Percentiles rank a stretch among this genome's conserved stretches.
phyloP scores from a whole-genome alignment of 2,797 vertebrate genomes.

The Chloroceryle amazona region DNA sequence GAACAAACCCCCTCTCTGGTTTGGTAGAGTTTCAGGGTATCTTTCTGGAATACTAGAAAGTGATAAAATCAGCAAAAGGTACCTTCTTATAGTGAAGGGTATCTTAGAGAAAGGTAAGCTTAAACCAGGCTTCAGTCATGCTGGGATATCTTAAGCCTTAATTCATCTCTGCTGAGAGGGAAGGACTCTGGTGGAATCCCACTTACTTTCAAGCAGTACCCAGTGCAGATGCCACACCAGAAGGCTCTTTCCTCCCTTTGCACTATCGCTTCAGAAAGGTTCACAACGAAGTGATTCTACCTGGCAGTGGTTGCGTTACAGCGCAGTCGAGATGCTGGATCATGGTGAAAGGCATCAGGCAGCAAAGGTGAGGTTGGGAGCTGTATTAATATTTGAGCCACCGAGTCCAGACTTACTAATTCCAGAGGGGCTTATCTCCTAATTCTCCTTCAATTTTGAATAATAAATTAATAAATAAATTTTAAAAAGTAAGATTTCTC shows the following conservation, averaged over 20 bases:
- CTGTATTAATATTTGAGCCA: background rate
- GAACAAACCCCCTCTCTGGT: background rate
- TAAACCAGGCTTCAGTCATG: background rate
- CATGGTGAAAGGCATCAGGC: background rate
- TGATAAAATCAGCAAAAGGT: background rate
- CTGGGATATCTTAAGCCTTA: background rate
- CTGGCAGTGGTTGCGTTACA: background rate
- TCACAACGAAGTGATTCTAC: background rate
- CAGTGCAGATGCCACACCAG: background rate
- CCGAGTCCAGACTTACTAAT: background rate
- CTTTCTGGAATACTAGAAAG: background rate
- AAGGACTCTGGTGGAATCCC: background rate
- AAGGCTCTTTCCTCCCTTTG: background rate
- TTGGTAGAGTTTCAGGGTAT: background rate
- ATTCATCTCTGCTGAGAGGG: background rate
- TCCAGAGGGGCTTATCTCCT: background rate
- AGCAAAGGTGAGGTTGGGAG: background rate
- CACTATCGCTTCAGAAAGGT: background rate
- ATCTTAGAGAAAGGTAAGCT: background rate
- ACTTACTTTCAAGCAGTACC: background rate
- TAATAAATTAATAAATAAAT: background rate
- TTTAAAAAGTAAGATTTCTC: background rate
- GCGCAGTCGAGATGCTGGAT: background rate
- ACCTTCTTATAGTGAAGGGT: background rate
- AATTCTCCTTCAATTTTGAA: background rate